phyloP scores from a whole-genome alignment of 1,140 invertebrate genomes.

The Phymorhynchus buccinoides region DNA sequence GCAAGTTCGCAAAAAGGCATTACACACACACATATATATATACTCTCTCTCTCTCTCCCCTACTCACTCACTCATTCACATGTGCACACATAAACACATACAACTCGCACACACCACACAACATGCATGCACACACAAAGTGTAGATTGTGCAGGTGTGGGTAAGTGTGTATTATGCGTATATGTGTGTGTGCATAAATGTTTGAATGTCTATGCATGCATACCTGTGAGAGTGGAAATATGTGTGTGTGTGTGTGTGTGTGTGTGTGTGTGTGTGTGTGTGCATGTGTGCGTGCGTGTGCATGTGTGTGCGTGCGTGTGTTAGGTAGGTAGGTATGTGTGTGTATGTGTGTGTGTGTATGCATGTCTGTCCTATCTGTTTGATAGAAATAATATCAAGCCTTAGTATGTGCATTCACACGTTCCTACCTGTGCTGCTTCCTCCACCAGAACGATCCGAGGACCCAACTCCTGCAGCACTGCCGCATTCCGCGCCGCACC shows the following conservation, averaged over 20 bases:
- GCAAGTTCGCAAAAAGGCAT: too few relatives aligned
- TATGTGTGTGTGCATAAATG: neutral
- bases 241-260: neutral
- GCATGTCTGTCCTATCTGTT: too few relatives aligned
- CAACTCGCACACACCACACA: too few relatives aligned
- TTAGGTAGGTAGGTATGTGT: neutral
- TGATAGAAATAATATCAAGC: too few relatives aligned
- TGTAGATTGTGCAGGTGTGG: too few relatives aligned
- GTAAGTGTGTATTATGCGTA: neutral
- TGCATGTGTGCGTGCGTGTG: neutral
- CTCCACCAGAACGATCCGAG: conserved; percentile 66
- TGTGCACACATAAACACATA: too few relatives aligned
- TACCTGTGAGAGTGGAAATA: neutral
- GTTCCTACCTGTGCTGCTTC: conserved; percentile 66
- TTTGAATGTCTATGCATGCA: neutral
- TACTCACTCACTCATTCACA: too few relatives aligned
- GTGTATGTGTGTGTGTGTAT: too few relatives aligned
- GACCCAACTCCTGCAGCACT: conserved; percentile 48
- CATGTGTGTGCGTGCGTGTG: neutral
- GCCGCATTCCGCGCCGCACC: conserved; percentile 58
- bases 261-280: neutral
- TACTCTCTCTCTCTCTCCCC: too few relatives aligned
- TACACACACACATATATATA: too few relatives aligned
- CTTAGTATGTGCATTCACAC: neutral
- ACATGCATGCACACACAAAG: too few relatives aligned